Evolutionary conservation across 1,140 invertebrate genomes (phyloP).

Genomic region (Tyrophagus putrescentiae): DNA sequence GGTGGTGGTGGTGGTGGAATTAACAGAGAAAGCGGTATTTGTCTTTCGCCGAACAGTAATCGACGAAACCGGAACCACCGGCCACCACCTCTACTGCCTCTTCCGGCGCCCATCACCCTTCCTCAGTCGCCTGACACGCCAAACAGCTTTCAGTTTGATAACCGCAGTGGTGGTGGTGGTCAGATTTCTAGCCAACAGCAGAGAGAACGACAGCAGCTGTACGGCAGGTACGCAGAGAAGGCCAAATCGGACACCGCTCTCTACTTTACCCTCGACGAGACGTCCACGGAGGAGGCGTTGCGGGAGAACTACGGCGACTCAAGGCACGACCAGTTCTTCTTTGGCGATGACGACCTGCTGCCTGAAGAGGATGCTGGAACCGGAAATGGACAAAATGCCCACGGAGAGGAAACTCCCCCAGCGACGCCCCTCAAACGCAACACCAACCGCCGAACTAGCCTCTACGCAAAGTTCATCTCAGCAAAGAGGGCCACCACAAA

Average conservation of each 20-base stretch:
- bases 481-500: background rate
- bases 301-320: background rate
- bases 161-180: too few species aligned
- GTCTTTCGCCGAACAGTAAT: too few species aligned
- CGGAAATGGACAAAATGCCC: too few species aligned
- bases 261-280: slow-evolving; percentile 1
- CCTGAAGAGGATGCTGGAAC: background rate
- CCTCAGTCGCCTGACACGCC: too few species aligned
- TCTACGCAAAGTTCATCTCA: background rate
- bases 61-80: too few species aligned
- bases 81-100: too few species aligned
- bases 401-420: too few species aligned
- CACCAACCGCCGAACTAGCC: slow-evolving; percentile 1
- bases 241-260: slow-evolving; percentile 8
- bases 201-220: background rate
- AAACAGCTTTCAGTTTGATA: too few species aligned
- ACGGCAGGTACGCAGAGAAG: background rate
- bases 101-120: too few species aligned
- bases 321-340: background rate
- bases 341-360: background rate
- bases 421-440: background rate
- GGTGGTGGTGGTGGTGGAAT: too few species aligned
- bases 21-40: too few species aligned
- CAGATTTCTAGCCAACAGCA: too few species aligned
- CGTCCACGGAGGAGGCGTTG: background rate